Evolutionary conservation across 2,888 invertebrate species (phyloP).

Genomic region (Cremastinae sp.): DNA sequence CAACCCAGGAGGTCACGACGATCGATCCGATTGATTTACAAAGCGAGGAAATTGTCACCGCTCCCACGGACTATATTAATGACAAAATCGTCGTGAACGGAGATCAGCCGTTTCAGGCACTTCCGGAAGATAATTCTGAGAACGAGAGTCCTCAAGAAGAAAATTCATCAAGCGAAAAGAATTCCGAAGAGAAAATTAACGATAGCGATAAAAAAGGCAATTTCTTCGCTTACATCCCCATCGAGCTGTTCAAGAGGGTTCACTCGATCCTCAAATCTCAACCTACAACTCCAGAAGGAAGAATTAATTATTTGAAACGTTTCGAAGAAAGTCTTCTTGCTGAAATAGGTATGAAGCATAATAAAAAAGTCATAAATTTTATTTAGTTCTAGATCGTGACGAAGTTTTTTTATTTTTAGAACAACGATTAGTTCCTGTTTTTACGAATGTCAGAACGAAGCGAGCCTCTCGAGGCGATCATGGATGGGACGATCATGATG

Average conservation of each 20-base stretch:
- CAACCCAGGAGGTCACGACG: too few species aligned
- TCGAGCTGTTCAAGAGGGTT: slow-evolving; percentile 75
- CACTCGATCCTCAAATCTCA: slow-evolving; percentile 74
- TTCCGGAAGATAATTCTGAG: not conserved
- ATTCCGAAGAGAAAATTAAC: slow-evolving; percentile 9
- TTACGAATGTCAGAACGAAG: slow-evolving; percentile 61
- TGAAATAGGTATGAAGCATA: slow-evolving; percentile 84
- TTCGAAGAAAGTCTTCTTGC: slow-evolving; percentile 83
- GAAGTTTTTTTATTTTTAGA: slow-evolving; percentile 63
- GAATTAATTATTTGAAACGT: slow-evolving; percentile 83
- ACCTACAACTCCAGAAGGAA: slow-evolving; percentile 78
- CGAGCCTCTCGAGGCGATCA: slow-evolving; percentile 67
- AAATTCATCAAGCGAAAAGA: slow-evolving; percentile 8
- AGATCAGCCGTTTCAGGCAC: slow-evolving; percentile 16
- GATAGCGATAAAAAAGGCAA: slow-evolving; percentile 47
- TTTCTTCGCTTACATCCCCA: slow-evolving; percentile 72
- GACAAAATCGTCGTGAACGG: slow-evolving; percentile 22
- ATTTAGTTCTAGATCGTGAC: slow-evolving; percentile 2
- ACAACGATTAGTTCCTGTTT: slow-evolving; percentile 66
- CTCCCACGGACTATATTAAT: slow-evolving; percentile 1
- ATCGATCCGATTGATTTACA: not conserved
- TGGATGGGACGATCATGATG: slow-evolving; percentile 77
- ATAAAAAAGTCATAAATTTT: slow-evolving; percentile 1
- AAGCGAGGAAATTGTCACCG: slow-evolving; percentile 26
- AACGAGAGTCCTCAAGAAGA: not conserved